phyloP scores from a whole-genome alignment of 2,888 invertebrate species.

The Tryphoninae sp. region DNA sequence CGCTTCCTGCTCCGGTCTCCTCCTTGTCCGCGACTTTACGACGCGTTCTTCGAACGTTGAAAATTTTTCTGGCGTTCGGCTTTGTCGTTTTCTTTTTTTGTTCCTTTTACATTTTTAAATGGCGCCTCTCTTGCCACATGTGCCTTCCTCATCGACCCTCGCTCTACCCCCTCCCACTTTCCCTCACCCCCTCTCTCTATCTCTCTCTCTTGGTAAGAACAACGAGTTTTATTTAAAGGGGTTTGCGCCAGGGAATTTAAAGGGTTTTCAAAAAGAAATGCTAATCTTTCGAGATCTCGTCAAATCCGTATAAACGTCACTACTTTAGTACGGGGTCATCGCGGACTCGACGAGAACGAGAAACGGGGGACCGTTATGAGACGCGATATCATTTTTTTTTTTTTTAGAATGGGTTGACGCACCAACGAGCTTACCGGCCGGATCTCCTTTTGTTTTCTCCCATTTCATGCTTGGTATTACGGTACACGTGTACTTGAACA shows the following conservation, averaged over 20 bases:
- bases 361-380: background rate
- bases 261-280: slow-evolving; percentile 43
- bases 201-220: background rate
- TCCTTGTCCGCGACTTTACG: slow-evolving; percentile 18
- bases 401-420: background rate
- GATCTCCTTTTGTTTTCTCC: slow-evolving; percentile 21
- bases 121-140: slow-evolving; percentile 26
- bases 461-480: slow-evolving; percentile 22
- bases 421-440: background rate
- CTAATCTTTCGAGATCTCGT: slow-evolving; percentile 45
- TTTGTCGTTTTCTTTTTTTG: slow-evolving; percentile 17
- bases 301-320: background rate
- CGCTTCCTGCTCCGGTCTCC: slow-evolving; percentile 44
- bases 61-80: slow-evolving; percentile 2
- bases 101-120: slow-evolving; percentile 45
- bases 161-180: background rate
- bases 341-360: background rate
- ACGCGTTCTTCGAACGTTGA: slow-evolving; percentile 53
- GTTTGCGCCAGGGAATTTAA: slow-evolving; percentile 3
- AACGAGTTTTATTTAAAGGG: slow-evolving; percentile 41
- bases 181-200: slow-evolving; percentile 11
- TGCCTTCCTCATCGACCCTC: slow-evolving; percentile 23
- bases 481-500: background rate
- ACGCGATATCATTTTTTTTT: background rate
- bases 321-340: slow-evolving; percentile 34